Evolutionary conservation across 2,888 invertebrate species (phyloP).

Genomic region (Idaea straminata): DNA sequence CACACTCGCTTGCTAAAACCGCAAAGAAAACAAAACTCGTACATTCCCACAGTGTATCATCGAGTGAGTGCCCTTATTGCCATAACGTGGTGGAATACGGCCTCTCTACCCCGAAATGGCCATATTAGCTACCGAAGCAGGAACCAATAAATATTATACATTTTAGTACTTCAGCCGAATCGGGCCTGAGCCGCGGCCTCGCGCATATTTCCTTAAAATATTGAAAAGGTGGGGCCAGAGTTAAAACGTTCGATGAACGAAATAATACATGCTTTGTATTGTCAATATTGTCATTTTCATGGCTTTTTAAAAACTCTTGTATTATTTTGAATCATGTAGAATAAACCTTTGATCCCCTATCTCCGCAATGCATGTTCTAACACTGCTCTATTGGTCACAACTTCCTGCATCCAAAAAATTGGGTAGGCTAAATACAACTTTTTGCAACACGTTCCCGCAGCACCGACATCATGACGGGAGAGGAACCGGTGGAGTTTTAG

Average conservation of each 20-base stretch:
- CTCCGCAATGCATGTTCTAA: no score
- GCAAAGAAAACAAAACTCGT: neutral
- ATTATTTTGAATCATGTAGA: neutral
- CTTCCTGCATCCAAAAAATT: no score
- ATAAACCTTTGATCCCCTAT: no score
- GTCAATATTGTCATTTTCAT: no score
- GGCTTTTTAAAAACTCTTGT: neutral
- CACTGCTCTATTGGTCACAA: no score
- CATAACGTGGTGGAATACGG: neutral
- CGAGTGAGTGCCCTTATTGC: neutral
- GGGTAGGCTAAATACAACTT: no score
- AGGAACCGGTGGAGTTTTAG: no score
- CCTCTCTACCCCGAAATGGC: neutral
- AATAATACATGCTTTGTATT: neutral
- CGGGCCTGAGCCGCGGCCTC: conserved; percentile 47
- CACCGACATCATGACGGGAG: no score
- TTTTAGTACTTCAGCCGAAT: conserved; percentile 57
- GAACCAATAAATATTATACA: conserved; percentile 65
- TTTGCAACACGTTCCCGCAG: no score
- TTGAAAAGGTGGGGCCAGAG: conserved; percentile 2
- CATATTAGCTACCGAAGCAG: conserved; percentile 42
- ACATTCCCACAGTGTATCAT: neutral
- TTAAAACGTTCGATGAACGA: neutral
- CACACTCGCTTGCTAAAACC: neutral
- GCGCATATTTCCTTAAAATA: conserved; percentile 63